phyloP scores from a whole-genome alignment of 2,113 vertebrate genomes.

The Eretmochelys imbricata region DNA sequence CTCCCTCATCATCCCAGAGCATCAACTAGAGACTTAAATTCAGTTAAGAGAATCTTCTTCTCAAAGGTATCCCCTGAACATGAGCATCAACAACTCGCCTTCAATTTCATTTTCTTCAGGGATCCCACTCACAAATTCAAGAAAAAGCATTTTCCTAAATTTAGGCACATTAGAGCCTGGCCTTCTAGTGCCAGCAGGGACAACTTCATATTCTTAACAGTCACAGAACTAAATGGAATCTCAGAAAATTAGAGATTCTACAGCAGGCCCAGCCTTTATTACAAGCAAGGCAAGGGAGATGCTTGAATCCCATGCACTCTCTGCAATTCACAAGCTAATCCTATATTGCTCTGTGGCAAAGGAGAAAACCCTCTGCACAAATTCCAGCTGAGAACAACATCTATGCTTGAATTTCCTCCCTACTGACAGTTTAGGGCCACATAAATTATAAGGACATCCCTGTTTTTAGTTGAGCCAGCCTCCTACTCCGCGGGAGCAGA shows the following conservation, averaged over 20 bases:
- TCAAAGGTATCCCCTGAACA: background rate
- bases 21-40: background rate
- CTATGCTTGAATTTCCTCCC: background rate
- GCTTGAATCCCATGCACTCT: background rate
- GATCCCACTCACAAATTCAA: background rate
- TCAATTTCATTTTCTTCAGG: background rate
- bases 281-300: background rate
- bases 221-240: background rate
- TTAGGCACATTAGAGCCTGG: background rate
- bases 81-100: background rate
- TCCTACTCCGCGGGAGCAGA: background rate
- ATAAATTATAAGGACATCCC: background rate
- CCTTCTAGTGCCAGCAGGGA: background rate
- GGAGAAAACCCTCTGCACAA: background rate
- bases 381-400: background rate
- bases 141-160: background rate
- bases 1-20: background rate
- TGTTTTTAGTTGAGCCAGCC: background rate
- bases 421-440: background rate
- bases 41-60: background rate
- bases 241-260: background rate
- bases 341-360: background rate
- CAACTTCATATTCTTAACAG: background rate
- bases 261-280: background rate
- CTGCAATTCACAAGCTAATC: background rate